phyloP scores from a whole-genome alignment of 2,888 invertebrate species.

The Hypena proboscidalis region DNA sequence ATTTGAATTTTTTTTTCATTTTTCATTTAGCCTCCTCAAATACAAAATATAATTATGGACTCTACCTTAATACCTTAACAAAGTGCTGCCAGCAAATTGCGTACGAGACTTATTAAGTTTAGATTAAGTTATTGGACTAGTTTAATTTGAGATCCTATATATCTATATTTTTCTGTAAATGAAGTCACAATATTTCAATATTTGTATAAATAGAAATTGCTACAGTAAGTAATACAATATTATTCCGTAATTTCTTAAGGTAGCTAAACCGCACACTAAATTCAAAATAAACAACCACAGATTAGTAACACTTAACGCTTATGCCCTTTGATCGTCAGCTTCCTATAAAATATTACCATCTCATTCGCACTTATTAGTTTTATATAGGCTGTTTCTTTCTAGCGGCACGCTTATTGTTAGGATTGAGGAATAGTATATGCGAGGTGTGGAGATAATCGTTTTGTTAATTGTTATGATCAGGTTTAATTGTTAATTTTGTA shows the following conservation, averaged over 20 bases:
- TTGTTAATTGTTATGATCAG: background rate
- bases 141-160: too few relatives aligned
- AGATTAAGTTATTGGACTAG: too few relatives aligned
- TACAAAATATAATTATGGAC: too few relatives aligned
- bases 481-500: too few relatives aligned
- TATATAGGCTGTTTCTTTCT: conserved; percentile 30
- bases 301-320: conserved; percentile 51
- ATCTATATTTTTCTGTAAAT: too few relatives aligned
- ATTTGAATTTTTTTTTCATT: too few relatives aligned
- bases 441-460: conserved; percentile 1
- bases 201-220: background rate
- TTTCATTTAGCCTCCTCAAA: too few relatives aligned
- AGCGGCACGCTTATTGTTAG: conserved; percentile 41
- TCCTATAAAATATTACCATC: conserved; percentile 32
- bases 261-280: conserved; percentile 49
- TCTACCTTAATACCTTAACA: too few relatives aligned
- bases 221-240: background rate
- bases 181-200: too few relatives aligned
- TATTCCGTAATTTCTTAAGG: conserved; percentile 21
- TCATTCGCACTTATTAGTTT: conserved; percentile 11
- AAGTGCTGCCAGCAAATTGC: too few relatives aligned
- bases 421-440: conserved; percentile 20
- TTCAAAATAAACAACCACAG: conserved; percentile 50
- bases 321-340: conserved; percentile 28
- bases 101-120: too few relatives aligned